Conservation (phyloP, 2,113 vertebrate genomes). For the Alouatta palliata region DNA sequence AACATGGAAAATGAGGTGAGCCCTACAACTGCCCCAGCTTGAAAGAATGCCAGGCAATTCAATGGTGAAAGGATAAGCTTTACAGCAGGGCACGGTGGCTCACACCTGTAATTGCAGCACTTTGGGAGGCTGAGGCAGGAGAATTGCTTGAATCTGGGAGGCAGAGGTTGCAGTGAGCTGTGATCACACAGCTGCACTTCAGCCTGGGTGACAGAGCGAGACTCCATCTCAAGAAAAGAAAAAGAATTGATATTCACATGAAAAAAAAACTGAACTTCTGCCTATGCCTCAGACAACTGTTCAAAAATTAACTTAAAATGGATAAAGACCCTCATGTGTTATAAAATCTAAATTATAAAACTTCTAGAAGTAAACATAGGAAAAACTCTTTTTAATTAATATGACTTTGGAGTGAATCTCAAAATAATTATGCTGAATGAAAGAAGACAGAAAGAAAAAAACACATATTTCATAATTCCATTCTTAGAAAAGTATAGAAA, state of each 20-base stretch:
- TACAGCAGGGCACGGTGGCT: no score
- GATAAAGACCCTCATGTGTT: not conserved
- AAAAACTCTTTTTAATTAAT: not conserved
- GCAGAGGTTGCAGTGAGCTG: no score
- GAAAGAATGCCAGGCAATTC: not conserved
- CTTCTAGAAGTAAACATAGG: not conserved
- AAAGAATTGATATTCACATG: not conserved
- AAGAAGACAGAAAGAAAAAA: not conserved
- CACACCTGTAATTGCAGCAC: no score
- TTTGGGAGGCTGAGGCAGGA: no score
- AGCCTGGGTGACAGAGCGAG: no score
- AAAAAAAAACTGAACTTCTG: not conserved
- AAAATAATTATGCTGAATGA: constrained; percentile 25
- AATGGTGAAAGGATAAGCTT: not conserved
- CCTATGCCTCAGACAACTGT: not conserved
- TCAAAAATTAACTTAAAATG: not conserved
- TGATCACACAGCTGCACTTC: no score
- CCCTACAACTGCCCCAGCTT: not conserved
- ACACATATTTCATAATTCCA: not conserved
- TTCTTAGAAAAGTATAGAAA: not conserved
- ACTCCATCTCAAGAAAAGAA: not conserved
- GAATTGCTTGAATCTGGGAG: no score
- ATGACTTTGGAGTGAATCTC: not conserved
- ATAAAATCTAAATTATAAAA: constrained; percentile 3
- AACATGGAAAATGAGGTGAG: not conserved